Conservation (phyloP, 2,888 invertebrate genomes). For the Mechanitis mazaeus region DNA sequence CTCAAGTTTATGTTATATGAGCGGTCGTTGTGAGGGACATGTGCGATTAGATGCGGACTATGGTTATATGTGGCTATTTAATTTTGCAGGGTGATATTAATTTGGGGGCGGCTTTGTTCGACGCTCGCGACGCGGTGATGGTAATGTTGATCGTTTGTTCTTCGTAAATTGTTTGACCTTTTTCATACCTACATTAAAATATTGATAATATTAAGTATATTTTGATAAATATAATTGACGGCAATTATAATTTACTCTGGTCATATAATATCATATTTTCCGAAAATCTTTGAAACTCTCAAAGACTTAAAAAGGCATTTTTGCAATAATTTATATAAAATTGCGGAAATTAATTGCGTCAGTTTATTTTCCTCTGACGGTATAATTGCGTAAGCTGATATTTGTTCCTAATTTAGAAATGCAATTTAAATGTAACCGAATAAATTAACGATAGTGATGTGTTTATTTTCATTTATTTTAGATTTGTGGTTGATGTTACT, state of each 20-base stretch:
- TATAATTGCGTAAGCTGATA: slow-evolving; percentile 9
- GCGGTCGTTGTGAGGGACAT: slow-evolving; percentile 49
- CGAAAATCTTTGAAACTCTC: not conserved
- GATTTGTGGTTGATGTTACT: slow-evolving; percentile 13
- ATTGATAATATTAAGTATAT: too few relatives aligned
- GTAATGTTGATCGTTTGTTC: slow-evolving; percentile 50
- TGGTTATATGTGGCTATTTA: slow-evolving; percentile 45
- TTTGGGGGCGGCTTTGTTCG: slow-evolving; percentile 58
- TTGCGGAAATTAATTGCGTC: not conserved
- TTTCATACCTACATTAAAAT: too few relatives aligned
- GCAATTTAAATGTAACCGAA: slow-evolving; percentile 33
- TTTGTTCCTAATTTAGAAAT: slow-evolving; percentile 37
- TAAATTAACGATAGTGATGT: slow-evolving; percentile 7
- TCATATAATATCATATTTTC: not conserved
- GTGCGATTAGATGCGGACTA: slow-evolving; percentile 40
- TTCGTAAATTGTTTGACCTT: slow-evolving; percentile 6
- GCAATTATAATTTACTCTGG: too few relatives aligned
- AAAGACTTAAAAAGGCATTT: slow-evolving; percentile 2
- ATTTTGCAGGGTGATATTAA: slow-evolving; percentile 61
- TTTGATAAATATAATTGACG: too few relatives aligned
- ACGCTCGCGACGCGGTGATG: slow-evolving; percentile 45
- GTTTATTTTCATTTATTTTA: slow-evolving; percentile 17
- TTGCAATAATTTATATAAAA: not conserved
- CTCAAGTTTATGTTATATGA: slow-evolving; percentile 4
- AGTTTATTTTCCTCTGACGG: not conserved